Percentiles rank a stretch among this genome's conserved stretches.
Evolutionary conservation across 2,888 invertebrate species (phyloP).

Genomic region (Pterostichus niger): DNA sequence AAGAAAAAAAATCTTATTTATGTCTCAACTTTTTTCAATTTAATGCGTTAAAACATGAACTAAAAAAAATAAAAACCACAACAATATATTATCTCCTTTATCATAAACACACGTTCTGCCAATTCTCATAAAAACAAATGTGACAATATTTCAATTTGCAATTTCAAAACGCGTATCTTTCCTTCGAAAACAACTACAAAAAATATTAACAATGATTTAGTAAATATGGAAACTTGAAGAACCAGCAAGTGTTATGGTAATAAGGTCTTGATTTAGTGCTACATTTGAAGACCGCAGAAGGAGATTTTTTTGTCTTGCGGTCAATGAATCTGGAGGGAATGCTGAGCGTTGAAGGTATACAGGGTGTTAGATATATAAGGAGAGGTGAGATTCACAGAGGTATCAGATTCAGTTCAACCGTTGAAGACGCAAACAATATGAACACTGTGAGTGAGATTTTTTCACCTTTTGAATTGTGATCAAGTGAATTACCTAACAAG

Average conservation of each 20-base stretch:
- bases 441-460: slow-evolving; percentile 56
- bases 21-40: not conserved
- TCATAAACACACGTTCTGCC: slow-evolving; percentile 1
- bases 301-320: slow-evolving; percentile 47
- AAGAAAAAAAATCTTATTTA: slow-evolving; percentile 9
- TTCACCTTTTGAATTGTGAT: not conserved
- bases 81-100: slow-evolving; percentile 11
- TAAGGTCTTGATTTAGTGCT: slow-evolving; percentile 32
- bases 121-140: slow-evolving; percentile 49
- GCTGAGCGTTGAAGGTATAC: not conserved
- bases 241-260: slow-evolving; percentile 46
- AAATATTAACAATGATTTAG: slow-evolving; percentile 56
- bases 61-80: slow-evolving; percentile 10
- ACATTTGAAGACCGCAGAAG: not conserved
- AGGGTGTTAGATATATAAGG: slow-evolving; percentile 60
- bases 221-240: slow-evolving; percentile 29
- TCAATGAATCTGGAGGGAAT: slow-evolving; percentile 48
- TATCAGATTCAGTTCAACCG: slow-evolving; percentile 36
- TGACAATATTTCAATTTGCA: slow-evolving; percentile 25
- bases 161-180: slow-evolving; percentile 8
- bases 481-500: not conserved
- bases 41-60: not conserved
- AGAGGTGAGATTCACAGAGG: slow-evolving; percentile 18
- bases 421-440: slow-evolving; percentile 48
- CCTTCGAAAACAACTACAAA: slow-evolving; percentile 7